Percentiles rank a stretch among this genome's conserved stretches.
Conservation (phyloP, 1,140 invertebrate genomes). For the Camponotus vicinus region DNA sequence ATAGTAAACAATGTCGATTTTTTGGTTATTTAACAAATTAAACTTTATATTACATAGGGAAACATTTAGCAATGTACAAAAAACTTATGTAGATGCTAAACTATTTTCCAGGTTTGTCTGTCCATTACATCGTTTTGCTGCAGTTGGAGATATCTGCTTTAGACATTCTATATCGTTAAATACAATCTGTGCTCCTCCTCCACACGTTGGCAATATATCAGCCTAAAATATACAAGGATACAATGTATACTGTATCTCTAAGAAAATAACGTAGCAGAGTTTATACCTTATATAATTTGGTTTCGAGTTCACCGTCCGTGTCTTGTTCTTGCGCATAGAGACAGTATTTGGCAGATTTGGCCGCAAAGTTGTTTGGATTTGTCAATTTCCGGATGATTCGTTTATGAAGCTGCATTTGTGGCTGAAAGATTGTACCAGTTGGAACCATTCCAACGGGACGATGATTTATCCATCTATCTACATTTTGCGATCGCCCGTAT, state of each 20-base stretch:
- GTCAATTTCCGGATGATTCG: slow-evolving; percentile 94
- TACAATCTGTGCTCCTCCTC: slow-evolving; percentile 97
- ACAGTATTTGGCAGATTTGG: slow-evolving; percentile 93
- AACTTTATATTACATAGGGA: neutral
- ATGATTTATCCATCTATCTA: slow-evolving; percentile 96
- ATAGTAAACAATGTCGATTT: neutral
- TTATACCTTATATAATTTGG: slow-evolving; percentile 94
- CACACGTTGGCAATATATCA: slow-evolving; percentile 95
- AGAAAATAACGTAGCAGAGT: neutral
- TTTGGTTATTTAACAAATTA: neutral
- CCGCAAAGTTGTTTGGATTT: slow-evolving; percentile 86
- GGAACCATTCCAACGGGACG: slow-evolving; percentile 90
- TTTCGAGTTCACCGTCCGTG: slow-evolving; percentile 96
- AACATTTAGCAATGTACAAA: neutral
- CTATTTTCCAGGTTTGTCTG: slow-evolving; percentile 27
- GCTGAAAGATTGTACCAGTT: slow-evolving; percentile 95
- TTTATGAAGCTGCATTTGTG: slow-evolving; percentile 91
- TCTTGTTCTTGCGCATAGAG: slow-evolving; percentile 96
- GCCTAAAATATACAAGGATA: slow-evolving; percentile 86
- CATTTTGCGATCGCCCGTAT: slow-evolving; percentile 92
- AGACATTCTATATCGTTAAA: slow-evolving; percentile 98
- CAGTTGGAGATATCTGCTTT: slow-evolving; percentile 92
- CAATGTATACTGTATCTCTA: neutral
- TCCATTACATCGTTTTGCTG: slow-evolving; percentile 78
- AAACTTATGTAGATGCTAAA: neutral